Evolutionary conservation across 2,797 vertebrate species (phyloP), one percentile per base, ranked within the genome.

Genomic region (Scleropages formosus): DNA sequence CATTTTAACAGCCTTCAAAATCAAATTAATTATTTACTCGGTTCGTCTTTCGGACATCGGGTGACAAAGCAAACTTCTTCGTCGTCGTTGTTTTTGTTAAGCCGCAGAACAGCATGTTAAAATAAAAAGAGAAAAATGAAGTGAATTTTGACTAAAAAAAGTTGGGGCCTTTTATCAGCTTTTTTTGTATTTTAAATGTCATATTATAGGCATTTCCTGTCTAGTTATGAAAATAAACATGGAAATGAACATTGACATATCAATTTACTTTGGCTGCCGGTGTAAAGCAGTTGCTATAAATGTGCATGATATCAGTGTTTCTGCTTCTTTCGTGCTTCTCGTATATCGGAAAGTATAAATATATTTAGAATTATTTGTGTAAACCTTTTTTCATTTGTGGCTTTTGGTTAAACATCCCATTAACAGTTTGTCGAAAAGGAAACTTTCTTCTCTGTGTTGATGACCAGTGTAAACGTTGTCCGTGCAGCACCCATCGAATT

Each of bases 1-100:
- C 80, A 86, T 85, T 85, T 87, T 85, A 84, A 75, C 78, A 78
- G 58, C 73, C 70, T 51, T 75, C 76, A 74, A 84, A 66, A 24
- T 12, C 70, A 83, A 85, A 78, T 70, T 9, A 84, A 86, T 87
- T 72, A 85, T 7, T 78, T 76, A 72, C 82, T 83, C 72, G 81
- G 69, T 75, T 63, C 75, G 88, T 74, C 56, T 82, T 76, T 84
- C 87, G 76, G 78, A 79, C 79, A 79, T 86, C 77, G 80, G 67
- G 85, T 62, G 72, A 74, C 63, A 69, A 70, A 77, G 75, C 78
- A 81, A 59, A 71, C 72, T 76, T 60, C 78, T 63, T 71, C 60
- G 72, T 74, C 76, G 31, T 49, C 46, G 22, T 24, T 70, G 81
- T 88, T 73, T 82, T 75, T 59, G 53, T 59, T 69, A 4, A 72